Evolutionary conservation across 2,888 invertebrate genomes (phyloP).

Genomic region (Charanyca ferruginea): DNA sequence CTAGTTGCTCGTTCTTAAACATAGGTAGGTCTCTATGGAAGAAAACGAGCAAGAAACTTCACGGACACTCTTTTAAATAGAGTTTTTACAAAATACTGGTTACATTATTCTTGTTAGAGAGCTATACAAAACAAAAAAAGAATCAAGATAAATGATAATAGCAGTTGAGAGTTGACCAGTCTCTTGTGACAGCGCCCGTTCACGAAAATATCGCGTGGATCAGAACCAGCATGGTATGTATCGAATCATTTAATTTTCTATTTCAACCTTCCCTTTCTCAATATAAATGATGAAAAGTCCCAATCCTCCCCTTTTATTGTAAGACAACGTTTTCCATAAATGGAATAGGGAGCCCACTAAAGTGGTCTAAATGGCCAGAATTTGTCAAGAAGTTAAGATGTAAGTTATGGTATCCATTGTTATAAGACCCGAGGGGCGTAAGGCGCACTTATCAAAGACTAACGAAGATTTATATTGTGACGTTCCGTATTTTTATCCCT

Average conservation of each 20-base stretch:
- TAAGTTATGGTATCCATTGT: constrained; percentile 79
- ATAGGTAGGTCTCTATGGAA: too few species aligned
- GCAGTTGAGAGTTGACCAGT: too few species aligned
- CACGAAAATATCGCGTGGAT: too few species aligned
- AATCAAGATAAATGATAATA: too few species aligned
- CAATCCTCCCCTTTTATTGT: constrained; percentile 47
- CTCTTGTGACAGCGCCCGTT: too few species aligned
- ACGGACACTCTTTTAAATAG: too few species aligned
- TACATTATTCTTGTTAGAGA: too few species aligned
- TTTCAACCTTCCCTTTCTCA: background rate
- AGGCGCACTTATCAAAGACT: constrained; percentile 79
- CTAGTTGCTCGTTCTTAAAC: too few species aligned
- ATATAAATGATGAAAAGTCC: constrained; percentile 20
- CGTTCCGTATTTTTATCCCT: constrained; percentile 68
- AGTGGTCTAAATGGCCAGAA: constrained; percentile 75
- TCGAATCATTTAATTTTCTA: background rate
- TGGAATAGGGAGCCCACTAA: constrained; percentile 59
- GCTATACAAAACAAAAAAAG: too few species aligned
- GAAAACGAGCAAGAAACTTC: too few species aligned
- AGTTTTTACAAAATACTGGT: too few species aligned
- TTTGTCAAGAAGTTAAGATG: constrained; percentile 79
- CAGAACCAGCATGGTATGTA: too few species aligned
- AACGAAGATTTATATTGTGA: constrained; percentile 78
- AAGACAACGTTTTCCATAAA: constrained; percentile 53
- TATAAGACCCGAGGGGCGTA: constrained; percentile 69